A percentile compares a stretch with the other conserved stretches of the same genome.
Evolutionary conservation across 2,797 vertebrate species (phyloP).

Genomic region (Distichodus sexfasciatus): DNA sequence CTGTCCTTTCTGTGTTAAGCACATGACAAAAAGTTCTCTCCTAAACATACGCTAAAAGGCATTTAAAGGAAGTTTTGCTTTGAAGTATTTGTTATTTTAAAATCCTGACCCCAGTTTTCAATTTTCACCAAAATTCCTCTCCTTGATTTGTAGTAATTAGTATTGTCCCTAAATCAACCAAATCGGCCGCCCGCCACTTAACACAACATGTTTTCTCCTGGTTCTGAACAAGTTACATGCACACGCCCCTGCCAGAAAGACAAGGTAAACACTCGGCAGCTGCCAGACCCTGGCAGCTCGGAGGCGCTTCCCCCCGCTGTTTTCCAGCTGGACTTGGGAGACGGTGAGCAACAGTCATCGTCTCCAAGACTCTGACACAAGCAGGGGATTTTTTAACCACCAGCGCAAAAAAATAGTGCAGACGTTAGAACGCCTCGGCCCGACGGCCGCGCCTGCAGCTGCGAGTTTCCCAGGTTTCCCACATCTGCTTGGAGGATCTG

Average conservation of each 20-base stretch:
- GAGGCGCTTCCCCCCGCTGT: slow-evolving; percentile 72
- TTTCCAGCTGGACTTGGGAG: slow-evolving; percentile 72
- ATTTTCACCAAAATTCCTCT: no score
- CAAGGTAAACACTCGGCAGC: slow-evolving; percentile 55
- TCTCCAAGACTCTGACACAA: slow-evolving; percentile 75
- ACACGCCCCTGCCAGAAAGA: slow-evolving; percentile 22
- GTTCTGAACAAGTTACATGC: no score
- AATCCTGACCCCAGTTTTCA: no score
- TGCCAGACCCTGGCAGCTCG: slow-evolving; percentile 64
- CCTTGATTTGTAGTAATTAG: no score
- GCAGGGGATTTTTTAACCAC: slow-evolving; percentile 69
- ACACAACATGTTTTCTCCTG: neutral
- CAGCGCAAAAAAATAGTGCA: slow-evolving; percentile 63
- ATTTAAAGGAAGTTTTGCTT: no score
- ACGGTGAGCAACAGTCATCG: slow-evolving; percentile 69
- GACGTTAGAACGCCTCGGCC: slow-evolving; percentile 45
- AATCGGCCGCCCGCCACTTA: neutral
- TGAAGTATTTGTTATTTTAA: no score
- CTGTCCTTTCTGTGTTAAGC: no score
- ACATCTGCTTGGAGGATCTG: neutral
- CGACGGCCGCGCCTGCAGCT: neutral
- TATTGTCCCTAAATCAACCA: no score
- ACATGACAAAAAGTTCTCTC: no score
- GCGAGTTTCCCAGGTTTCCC: neutral
- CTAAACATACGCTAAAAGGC: no score